Base-by-base conservation (phyloP, 2,113 vertebrate genomes). In the Apteryx mantelli region DNA sequence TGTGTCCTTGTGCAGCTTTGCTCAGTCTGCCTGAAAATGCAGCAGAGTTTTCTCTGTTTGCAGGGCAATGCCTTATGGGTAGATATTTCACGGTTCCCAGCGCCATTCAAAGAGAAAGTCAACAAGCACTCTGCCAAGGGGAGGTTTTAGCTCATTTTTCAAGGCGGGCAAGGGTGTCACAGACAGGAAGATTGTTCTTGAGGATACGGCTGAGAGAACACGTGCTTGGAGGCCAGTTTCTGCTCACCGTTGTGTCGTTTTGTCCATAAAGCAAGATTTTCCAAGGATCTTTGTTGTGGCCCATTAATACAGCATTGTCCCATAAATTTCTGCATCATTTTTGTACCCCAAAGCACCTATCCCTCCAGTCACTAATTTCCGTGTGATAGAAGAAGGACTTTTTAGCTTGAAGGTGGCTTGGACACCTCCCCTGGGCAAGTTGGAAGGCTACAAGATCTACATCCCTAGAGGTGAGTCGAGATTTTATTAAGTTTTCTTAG, bases 341-440 rank as follows among this genome's bases (percentile, higher is more conserved):
- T 77, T 91, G 53, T 96, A 11, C 30, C 77, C 86, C 81, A 70
- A 81, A 99, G 99, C 97, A 66, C 95, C 98, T 4, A 86, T 99
- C 42, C 98, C 99, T 34, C 97, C 95, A 3, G 98, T 99, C 78
- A 98, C 98, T 40, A 99, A 99, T 97, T 99, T 99, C 97, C 98
- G 98, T 22, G 97, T 99, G 55, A 97, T 98, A n/a, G 99, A 99
- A 91, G 98, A 99, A 91, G 98, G 99, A 53, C 96, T 98, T 64
- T 99, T 98, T 94, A 98, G 98, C 65, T 97, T 99, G 80, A 99
- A 98, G 65, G 96, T 99, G 55, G 98, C 98, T 77, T 99, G 99
- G 99, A 99, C 98, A 3, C 96, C 97, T 63, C 98, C 98, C 3
- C 84, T 97, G 7, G 98, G 98, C 60, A 99, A 98, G 55, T 95